Conservation (phyloP, 2,888 invertebrate species). For the Trachelus troglodyta region DNA sequence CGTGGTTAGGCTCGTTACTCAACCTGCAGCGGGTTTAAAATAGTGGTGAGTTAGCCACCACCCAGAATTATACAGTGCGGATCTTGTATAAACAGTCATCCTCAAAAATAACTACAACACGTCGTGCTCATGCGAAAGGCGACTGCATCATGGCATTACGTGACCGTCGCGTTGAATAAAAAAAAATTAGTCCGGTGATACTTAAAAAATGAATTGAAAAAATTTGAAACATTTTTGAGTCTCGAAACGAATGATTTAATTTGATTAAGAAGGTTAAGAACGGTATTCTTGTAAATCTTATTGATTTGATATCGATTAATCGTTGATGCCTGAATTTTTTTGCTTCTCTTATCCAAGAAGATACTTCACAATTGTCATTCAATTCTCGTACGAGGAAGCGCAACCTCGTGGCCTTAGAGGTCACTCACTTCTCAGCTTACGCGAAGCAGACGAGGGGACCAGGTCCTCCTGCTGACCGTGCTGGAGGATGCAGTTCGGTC, state of each 20-base stretch:
- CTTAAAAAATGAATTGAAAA: background rate
- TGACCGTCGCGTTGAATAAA: background rate
- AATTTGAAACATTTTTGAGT: too few relatives aligned
- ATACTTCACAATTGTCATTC: conserved; percentile 40
- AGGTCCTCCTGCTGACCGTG: conserved; percentile 8
- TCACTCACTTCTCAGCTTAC: conserved; percentile 53
- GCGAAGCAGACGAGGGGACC: background rate
- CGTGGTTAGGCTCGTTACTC: background rate
- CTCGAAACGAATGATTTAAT: background rate
- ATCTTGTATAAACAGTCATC: conserved; percentile 24
- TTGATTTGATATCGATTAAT: background rate
- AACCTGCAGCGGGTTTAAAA: conserved; percentile 26
- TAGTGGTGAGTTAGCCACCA: conserved; percentile 23
- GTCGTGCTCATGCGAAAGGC: background rate
- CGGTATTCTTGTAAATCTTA: background rate
- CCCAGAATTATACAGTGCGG: conserved; percentile 2
- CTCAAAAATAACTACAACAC: conserved; percentile 38
- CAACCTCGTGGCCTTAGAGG: conserved; percentile 43
- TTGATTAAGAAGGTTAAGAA: background rate
- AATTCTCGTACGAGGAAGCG: conserved; percentile 51
- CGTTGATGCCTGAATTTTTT: background rate
- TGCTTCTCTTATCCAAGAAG: background rate
- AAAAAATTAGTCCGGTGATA: background rate
- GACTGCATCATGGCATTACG: background rate
- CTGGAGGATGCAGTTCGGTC: background rate